Evolutionary conservation across 2,797 vertebrate genomes (phyloP).

Genomic region (Oryzias dopingdopingensis): DNA sequence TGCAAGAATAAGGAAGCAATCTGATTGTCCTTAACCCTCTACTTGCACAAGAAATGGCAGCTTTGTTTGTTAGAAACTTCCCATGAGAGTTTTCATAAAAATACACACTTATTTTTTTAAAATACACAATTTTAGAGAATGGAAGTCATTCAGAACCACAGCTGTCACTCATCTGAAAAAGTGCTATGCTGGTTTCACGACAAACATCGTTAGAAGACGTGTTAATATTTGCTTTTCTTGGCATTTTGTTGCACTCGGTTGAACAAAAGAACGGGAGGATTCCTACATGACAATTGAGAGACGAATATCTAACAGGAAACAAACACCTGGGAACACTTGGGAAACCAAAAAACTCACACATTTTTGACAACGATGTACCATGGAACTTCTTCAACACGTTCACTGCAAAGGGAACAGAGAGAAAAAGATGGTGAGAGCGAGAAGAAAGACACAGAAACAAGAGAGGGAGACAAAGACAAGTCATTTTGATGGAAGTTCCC

Average conservation of each 20-base stretch:
- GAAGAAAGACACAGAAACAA: constrained; percentile 61
- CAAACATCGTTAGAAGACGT: constrained; percentile 41
- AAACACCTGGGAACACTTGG: constrained; percentile 53
- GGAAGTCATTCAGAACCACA: constrained; percentile 38
- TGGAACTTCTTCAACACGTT: constrained; percentile 66
- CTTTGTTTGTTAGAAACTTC: constrained; percentile 19
- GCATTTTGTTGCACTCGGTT: constrained; percentile 57
- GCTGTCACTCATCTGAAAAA: constrained; percentile 56
- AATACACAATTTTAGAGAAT: constrained; percentile 15
- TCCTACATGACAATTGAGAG: constrained; percentile 54
- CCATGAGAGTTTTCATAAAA: constrained; percentile 28
- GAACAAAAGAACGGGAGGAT: constrained; percentile 28
- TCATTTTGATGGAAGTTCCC: constrained; percentile 70
- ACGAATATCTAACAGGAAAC: constrained; percentile 60
- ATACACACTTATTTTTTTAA: constrained; percentile 18
- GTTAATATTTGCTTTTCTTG: constrained; percentile 69
- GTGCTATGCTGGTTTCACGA: constrained; percentile 36
- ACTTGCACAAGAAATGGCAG: constrained; percentile 23
- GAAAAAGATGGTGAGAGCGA: constrained; percentile 36
- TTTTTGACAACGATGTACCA: constrained; percentile 73
- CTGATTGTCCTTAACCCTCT: constrained; percentile 14
- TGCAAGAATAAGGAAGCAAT: constrained; percentile 20
- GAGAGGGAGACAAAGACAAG: constrained; percentile 59
- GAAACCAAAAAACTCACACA: constrained; percentile 60
- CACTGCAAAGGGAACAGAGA: constrained; percentile 59